These are phyloP conservation scores for Perdita meconis DNA, from an alignment of 2,888 invertebrate genomes.

Conservation along the genomic window DNA sequence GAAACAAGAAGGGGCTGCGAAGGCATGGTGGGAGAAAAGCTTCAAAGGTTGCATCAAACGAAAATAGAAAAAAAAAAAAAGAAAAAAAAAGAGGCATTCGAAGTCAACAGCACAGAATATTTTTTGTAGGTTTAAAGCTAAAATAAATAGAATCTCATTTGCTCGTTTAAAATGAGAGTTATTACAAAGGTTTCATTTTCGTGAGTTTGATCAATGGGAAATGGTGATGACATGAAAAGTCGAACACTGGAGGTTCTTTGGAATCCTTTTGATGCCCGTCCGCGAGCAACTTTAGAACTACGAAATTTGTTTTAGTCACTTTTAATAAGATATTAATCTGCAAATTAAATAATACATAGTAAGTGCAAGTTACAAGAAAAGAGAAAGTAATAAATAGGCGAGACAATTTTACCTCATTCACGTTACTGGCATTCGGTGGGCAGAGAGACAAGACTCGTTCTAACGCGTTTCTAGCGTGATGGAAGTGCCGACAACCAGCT, in stretches of 20 bases:
- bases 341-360: constrained; percentile 72
- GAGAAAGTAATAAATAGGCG: background rate
- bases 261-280: constrained; percentile 97
- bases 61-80: no score
- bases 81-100: constrained; percentile 23
- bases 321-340: constrained; percentile 93
- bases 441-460: constrained; percentile 93
- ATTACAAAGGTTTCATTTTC: constrained; percentile 70
- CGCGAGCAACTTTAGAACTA: constrained; percentile 95
- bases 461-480: constrained; percentile 93
- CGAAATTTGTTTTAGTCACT: constrained; percentile 97
- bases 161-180: constrained; percentile 49
- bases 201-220: constrained; percentile 94
- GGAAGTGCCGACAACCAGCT: constrained; percentile 95
- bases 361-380: background rate
- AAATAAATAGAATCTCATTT: constrained; percentile 69
- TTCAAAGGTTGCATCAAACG: constrained; percentile 28
- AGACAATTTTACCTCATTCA: constrained; percentile 77
- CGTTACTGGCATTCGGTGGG: constrained; percentile 85
- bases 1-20: background rate
- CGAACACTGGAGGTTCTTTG: constrained; percentile 94
- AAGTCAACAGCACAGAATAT: constrained; percentile 41
- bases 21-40: background rate
- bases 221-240: constrained; percentile 94
- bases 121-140: constrained; percentile 48